A percentile compares a stretch with the other conserved stretches of the same genome.
These are phyloP conservation scores for Chrysomela aeneicollis DNA, from an alignment of 2,888 invertebrate species.

Conservation along the genomic window DNA sequence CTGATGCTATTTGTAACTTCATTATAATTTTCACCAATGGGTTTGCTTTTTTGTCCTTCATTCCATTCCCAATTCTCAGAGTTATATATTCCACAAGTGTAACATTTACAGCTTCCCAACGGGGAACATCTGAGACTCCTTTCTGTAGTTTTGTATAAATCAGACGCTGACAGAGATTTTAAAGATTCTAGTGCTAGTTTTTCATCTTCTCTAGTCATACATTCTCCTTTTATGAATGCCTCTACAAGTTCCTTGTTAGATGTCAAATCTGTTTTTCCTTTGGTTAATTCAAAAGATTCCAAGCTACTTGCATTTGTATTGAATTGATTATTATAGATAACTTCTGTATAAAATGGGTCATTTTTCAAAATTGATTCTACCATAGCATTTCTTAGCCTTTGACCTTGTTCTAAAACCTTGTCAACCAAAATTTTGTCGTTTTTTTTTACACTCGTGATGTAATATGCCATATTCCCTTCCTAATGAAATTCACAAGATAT, in stretches of 20 bases:
- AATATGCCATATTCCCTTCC: constrained; percentile 1
- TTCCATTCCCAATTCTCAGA: constrained; percentile 47
- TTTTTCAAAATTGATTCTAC: constrained; percentile 58
- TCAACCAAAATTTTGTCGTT: constrained; percentile 43
- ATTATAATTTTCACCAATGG: constrained; percentile 19
- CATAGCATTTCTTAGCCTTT: constrained; percentile 57
- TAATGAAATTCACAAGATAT: background rate
- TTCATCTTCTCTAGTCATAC: constrained; percentile 59
- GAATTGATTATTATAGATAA: constrained; percentile 42
- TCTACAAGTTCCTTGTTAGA: constrained; percentile 48
- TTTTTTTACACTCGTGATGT: constrained; percentile 21
- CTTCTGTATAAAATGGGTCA: constrained; percentile 55
- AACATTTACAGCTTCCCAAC: constrained; percentile 50
- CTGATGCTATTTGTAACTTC: constrained; percentile 39
- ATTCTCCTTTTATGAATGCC: constrained; percentile 58
- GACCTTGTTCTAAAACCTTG: constrained; percentile 54
- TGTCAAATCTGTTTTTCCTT: background rate
- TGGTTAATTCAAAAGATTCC: constrained; percentile 18
- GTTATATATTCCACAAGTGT: constrained; percentile 54
- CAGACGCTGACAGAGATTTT: constrained; percentile 58
- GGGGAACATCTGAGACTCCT: constrained; percentile 40
- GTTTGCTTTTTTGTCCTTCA: constrained; percentile 32
- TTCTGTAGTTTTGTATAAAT: constrained; percentile 54
- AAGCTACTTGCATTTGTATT: constrained; percentile 32
- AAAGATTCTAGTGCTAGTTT: constrained; percentile 59